Base-by-base conservation (phyloP, 2,113 vertebrate species). In the Podocnemis expansa region DNA sequence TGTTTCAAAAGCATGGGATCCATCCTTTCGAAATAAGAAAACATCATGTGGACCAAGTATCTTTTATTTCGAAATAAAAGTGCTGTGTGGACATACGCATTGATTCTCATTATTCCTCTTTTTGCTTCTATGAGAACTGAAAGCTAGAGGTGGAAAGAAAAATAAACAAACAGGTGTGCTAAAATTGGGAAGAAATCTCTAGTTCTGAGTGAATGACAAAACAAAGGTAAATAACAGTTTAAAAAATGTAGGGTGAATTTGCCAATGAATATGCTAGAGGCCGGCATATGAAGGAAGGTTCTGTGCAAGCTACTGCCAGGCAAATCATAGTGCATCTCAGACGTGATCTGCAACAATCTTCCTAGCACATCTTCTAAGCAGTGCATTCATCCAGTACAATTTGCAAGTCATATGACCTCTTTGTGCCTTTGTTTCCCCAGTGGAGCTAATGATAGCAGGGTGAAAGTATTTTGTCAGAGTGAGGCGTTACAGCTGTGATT, bases 401-500 rank as follows among this genome's bases (percentile, higher is more conserved):
- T n/a, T n/a, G 25, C 13, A 51, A 79, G 29, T 79, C 49, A 51
- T 29, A 19, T 51, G 1, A 78, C 14, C 78, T 3, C 38, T 41
- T 34, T 51, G 17, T 52, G 60, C 45, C 52, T 87, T 16, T 24
- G 24, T 63, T 82, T 67, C 38, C 47, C 19, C 38, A 75, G 10
- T 41, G 38, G 27, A 8, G 10, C 41, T 41, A 75, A 55, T 63
- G 4, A 79, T 10, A 22, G 21, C 0, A 11, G 86, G 27, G 2
- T 43, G 10, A 12, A 3, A 19, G 24, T 0, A 1, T 2, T 54
- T 49, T 43, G 2, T 13, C 8, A 34, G 29, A 79, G 84, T 49
- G 17, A 1, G 43, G 60, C 10, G 81, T 9, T 73, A 25, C 70
- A 24, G 27, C 78, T 13, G 0, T 10, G 7, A 38, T 4, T 14